These are phyloP conservation scores for Muscicapa adusta DNA, from an alignment of 2,113 vertebrate species.

Conservation along the genomic window DNA sequence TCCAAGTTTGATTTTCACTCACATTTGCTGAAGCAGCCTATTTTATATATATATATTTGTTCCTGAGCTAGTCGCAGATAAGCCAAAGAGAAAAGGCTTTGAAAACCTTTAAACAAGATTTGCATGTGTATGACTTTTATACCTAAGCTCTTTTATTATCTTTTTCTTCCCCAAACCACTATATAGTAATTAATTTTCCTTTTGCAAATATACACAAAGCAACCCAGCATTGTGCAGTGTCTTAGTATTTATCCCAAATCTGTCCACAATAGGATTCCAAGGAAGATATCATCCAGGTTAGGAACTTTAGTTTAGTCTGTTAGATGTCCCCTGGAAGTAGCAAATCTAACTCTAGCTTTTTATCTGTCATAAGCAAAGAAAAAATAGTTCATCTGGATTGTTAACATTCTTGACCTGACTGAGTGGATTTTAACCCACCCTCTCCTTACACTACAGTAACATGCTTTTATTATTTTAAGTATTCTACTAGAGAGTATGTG, in stretches of 20 bases:
- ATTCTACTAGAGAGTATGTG: background rate
- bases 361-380: background rate
- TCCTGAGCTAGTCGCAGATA: background rate
- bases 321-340: background rate
- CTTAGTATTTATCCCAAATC: background rate
- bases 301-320: background rate
- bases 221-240: background rate
- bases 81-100: background rate
- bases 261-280: rapidly evolving
- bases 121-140: background rate
- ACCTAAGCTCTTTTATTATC: background rate
- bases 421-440: background rate
- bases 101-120: background rate
- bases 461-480: background rate
- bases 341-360: background rate
- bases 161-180: background rate
- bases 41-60: background rate
- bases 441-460: background rate
- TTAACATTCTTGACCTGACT: background rate
- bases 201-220: background rate
- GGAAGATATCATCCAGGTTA: background rate
- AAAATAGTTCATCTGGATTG: background rate
- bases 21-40: background rate
- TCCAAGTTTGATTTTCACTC: background rate
- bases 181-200: background rate